Evolutionary conservation across 2,797 vertebrate genomes (phyloP).

Genomic region (Peromyscus melanophrys): DNA sequence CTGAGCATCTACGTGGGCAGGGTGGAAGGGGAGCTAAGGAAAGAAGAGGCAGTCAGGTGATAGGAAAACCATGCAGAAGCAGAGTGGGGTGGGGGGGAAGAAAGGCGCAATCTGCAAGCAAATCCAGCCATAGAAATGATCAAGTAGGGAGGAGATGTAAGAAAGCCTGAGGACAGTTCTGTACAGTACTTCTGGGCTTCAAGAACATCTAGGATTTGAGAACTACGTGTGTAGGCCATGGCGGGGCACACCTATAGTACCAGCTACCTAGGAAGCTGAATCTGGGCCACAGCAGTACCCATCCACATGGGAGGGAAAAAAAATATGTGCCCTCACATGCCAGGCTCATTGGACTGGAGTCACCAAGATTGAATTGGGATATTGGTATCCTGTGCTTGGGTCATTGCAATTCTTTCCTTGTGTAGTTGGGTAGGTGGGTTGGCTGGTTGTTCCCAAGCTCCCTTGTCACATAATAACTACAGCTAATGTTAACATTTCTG

Average conservation of each 20-base stretch:
- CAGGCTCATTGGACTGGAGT: neutral
- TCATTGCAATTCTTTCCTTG: neutral
- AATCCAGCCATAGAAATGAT: neutral
- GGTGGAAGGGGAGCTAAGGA: neutral
- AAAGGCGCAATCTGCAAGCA: neutral
- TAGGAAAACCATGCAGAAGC: neutral
- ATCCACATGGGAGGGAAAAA: neutral
- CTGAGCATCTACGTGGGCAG: neutral
- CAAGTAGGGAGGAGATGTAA: neutral
- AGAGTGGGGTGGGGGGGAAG: neutral
- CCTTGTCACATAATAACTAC: neutral
- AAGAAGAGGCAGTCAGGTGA: neutral
- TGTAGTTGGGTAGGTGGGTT: neutral
- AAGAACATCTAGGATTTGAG: neutral
- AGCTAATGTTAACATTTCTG: constrained; percentile 22
- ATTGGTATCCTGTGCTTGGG: neutral
- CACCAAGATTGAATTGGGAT: neutral
- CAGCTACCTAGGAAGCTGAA: neutral
- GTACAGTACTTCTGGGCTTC: too few species aligned
- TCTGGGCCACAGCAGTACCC: neutral
- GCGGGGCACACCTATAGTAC: neutral
- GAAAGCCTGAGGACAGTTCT: neutral
- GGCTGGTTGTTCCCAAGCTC: neutral
- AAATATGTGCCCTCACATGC: neutral
- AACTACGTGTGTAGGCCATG: neutral